Base-by-base conservation (phyloP, 2,113 vertebrate genomes). In the Gymnogyps californianus region DNA sequence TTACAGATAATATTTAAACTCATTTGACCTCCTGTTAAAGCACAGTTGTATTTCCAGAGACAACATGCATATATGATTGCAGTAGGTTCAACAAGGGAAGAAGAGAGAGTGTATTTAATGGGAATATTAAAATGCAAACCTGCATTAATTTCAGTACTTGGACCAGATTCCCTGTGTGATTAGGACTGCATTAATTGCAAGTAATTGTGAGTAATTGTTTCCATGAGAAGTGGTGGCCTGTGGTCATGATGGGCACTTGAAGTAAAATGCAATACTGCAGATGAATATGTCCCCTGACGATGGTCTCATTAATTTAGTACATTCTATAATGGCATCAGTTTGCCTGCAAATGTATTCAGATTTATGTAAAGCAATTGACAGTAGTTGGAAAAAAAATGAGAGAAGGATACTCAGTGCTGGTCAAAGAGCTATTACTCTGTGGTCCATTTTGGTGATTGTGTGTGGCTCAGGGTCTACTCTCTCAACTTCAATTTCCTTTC, bases 381-480 rank as follows among this genome's bases (percentile, higher is more conserved):
- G 77, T 64, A 87, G 62, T 9, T 89, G 36, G 31, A 32, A 58
- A 78, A 83, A 57, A 74, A 42, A 47, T 8, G 26, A 62, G 32
- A 62, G 54, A 51, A 59, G 24, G 31, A 49, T 88, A 65, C 40
- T 75, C 36, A 34, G 26, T 84, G 82, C 42, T 89, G 72, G 49
- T 82, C 71, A 72, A 90, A 89, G 80, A 94, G 76, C 75, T 92
- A 54, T 92, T 93, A 87, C 22, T 89, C 77, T 80, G 89, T 84
- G 83, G 82, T 90, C 24, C 44, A 4, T 93, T 87, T 49, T 58
- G 52, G n/a, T 96, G 75, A 67, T 26, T 91, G 72, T 42, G 16
- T 83, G 86, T 70, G 89, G 91, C 86, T 94, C 65, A 57, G 31
- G 52, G 61, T 82, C 59, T 87, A 13, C 40, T 79, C 66, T 72